These are phyloP conservation scores for Papilio gigon DNA, from an alignment of 2,888 invertebrate species.

Conservation along the genomic window DNA sequence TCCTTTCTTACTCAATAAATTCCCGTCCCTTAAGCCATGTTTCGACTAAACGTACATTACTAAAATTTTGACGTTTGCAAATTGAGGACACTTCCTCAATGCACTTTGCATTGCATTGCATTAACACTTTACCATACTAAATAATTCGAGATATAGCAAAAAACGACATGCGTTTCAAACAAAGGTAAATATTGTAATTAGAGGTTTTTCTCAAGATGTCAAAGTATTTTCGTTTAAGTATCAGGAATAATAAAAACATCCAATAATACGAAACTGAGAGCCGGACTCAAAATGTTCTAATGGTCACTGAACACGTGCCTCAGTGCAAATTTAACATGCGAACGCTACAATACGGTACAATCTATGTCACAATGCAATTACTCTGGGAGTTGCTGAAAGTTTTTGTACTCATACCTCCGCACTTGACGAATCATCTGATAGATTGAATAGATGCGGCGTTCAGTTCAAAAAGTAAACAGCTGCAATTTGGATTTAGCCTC, in stretches of 20 bases:
- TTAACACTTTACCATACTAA: no score
- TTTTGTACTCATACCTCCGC: slow-evolving; percentile 16
- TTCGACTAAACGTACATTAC: not conserved
- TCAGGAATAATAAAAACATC: no score
- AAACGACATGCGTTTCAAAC: not conserved
- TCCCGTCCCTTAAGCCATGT: no score
- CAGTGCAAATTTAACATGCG: not conserved
- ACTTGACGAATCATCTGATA: slow-evolving; percentile 43
- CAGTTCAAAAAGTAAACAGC: slow-evolving; percentile 67
- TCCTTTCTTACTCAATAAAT: not conserved
- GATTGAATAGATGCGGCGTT: slow-evolving; percentile 48
- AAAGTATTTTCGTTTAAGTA: no score
- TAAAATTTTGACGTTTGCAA: not conserved
- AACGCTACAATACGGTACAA: not conserved
- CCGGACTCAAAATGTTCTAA: not conserved
- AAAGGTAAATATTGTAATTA: not conserved
- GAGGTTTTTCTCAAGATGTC: not conserved
- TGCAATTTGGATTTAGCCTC: slow-evolving; percentile 78
- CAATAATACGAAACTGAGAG: not conserved
- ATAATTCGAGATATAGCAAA: no score
- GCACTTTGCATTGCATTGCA: no score
- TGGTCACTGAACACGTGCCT: not conserved
- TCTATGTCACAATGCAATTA: not conserved
- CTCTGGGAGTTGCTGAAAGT: not conserved
- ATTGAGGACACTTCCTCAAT: not conserved